phyloP scores from a whole-genome alignment of 2,888 invertebrate species.

The Drosophila koepferae region DNA sequence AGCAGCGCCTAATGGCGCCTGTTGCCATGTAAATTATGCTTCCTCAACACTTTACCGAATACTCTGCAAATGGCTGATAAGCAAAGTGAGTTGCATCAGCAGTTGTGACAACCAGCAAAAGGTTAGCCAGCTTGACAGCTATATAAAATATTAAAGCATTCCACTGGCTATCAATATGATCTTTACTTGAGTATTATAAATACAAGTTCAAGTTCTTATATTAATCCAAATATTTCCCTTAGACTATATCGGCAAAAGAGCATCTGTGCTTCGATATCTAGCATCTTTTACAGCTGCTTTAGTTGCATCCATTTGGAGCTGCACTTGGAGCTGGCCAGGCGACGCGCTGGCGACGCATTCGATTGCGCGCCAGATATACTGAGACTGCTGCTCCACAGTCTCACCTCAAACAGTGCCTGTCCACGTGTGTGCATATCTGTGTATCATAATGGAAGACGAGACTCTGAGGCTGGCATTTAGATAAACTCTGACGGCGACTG shows the following conservation, averaged over 20 bases:
- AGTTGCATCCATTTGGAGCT: constrained; percentile 23
- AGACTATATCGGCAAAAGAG: constrained; percentile 20
- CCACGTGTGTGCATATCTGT: constrained; percentile 78
- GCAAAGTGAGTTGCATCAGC: neutral
- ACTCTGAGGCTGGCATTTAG: constrained; percentile 86
- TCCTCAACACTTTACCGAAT: constrained; percentile 67
- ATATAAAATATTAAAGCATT: neutral
- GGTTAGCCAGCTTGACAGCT: neutral
- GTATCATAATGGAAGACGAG: constrained; percentile 86
- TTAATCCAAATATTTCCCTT: neutral
- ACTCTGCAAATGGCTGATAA: constrained; percentile 39
- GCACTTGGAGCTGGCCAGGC: constrained; percentile 39
- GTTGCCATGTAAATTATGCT: constrained; percentile 83
- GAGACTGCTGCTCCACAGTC: constrained; percentile 9
- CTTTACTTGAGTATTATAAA: neutral
- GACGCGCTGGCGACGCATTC: constrained; percentile 82
- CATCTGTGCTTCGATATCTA: constrained; percentile 26
- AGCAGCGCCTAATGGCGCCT: constrained; percentile 79
- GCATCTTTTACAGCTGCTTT: constrained; percentile 29
- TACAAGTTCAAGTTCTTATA: no score
- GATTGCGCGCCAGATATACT: constrained; percentile 73
- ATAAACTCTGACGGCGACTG: constrained; percentile 69
- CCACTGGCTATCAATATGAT: neutral
- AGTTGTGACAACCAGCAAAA: neutral
- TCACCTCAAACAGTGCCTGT: constrained; percentile 24